Evolutionary conservation across 2,797 vertebrate genomes (phyloP).

Genomic region (Poecilia picta): DNA sequence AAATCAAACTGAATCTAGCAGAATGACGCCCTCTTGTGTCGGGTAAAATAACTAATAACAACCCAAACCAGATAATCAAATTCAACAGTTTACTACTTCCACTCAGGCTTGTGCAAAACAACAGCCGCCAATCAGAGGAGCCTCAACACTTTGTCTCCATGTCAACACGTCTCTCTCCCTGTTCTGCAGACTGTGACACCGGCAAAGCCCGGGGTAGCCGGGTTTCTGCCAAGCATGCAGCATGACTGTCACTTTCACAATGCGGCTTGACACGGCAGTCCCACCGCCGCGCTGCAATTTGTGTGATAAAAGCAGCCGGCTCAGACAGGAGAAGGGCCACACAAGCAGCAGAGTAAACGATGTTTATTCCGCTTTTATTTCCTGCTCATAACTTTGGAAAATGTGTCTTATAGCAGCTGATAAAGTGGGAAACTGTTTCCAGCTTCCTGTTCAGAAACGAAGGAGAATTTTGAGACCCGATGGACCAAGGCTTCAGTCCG

Average conservation of each 20-base stretch:
- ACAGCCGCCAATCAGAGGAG: conserved; percentile 30
- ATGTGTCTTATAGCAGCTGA: conserved; percentile 66
- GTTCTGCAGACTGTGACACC: conserved; percentile 52
- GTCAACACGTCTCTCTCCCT: conserved; percentile 52
- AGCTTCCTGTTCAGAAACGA: conserved; percentile 43
- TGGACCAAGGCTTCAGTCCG: conserved; percentile 41
- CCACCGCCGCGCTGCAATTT: conserved; percentile 70
- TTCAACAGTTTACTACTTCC: background rate
- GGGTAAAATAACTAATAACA: background rate
- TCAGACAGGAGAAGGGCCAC: conserved; percentile 56
- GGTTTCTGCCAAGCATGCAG: conserved; percentile 64
- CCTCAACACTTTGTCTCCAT: conserved; percentile 49
- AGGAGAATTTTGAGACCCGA: conserved; percentile 32
- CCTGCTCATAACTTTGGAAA: conserved; percentile 64
- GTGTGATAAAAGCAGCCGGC: conserved; percentile 68
- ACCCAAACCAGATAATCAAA: background rate
- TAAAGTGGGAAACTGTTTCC: conserved; percentile 61
- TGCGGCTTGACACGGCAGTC: conserved; percentile 61
- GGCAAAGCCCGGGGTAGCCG: conserved; percentile 59
- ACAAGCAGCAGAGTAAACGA: conserved; percentile 50
- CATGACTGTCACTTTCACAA: conserved; percentile 65
- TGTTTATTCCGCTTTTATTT: conserved; percentile 37
- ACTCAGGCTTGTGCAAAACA: conserved; percentile 7
- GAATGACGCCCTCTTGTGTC: background rate
- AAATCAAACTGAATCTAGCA: too few relatives aligned